Evolutionary conservation across 2,888 invertebrate genomes (phyloP).

Genomic region (Nomada goodeniana): DNA sequence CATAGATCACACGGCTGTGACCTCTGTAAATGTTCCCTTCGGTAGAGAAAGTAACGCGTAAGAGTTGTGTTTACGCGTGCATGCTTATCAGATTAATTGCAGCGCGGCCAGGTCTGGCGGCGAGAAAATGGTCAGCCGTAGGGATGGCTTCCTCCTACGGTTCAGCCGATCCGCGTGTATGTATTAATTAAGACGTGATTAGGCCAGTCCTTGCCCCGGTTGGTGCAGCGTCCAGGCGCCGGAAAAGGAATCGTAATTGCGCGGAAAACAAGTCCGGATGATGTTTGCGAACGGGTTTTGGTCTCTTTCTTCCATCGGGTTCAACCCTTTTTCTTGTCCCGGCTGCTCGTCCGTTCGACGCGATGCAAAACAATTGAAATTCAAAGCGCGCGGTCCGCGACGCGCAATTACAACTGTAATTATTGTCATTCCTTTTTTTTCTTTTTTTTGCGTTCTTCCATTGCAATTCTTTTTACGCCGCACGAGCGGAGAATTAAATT

Average conservation of each 20-base stretch:
- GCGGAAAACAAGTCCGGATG: slow-evolving; percentile 53
- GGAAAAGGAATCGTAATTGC: slow-evolving; percentile 62
- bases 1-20: slow-evolving; percentile 82
- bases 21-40: slow-evolving; percentile 77
- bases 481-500: background rate
- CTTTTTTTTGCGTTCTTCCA: background rate
- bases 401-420: background rate
- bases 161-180: slow-evolving; percentile 23
- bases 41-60: slow-evolving; percentile 75
- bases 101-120: slow-evolving; percentile 10
- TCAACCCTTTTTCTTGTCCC: background rate
- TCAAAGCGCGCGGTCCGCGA: background rate
- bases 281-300: slow-evolving; percentile 35
- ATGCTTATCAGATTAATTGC: slow-evolving; percentile 74
- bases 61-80: slow-evolving; percentile 64
- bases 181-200: slow-evolving; percentile 66
- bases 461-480: background rate
- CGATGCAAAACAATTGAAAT: slow-evolving; percentile 22
- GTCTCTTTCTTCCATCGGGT: background rate
- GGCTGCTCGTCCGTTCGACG: background rate
- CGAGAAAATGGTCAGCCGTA: slow-evolving; percentile 51
- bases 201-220: slow-evolving; percentile 41
- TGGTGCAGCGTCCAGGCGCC: slow-evolving; percentile 13
- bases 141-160: slow-evolving; percentile 33
- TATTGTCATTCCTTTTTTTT: background rate